Conservation (phyloP, 2,888 invertebrate species). For the Lasiommata megera region DNA sequence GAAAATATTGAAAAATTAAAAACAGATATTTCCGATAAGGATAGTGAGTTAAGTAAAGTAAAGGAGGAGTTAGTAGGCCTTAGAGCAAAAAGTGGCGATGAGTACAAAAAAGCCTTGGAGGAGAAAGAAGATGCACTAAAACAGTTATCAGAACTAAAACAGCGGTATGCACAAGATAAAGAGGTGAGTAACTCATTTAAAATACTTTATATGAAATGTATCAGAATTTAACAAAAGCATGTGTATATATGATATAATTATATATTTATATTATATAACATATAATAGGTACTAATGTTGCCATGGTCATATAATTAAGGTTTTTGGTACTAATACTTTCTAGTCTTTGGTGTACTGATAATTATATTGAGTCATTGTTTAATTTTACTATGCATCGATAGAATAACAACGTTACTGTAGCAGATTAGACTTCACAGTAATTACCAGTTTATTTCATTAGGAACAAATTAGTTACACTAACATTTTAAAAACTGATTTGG, state of each 20-base stretch:
- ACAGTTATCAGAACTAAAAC: constrained; percentile 55
- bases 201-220: constrained; percentile 9
- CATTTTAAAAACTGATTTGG: constrained; percentile 52
- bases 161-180: constrained; percentile 62
- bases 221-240: constrained; percentile 13
- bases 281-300: too few relatives aligned
- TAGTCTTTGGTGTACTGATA: too few relatives aligned
- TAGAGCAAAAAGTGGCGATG: constrained; percentile 62
- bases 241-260: constrained; percentile 12
- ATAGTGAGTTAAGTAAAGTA: constrained; percentile 56
- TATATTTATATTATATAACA: too few relatives aligned
- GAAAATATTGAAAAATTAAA: constrained; percentile 57
- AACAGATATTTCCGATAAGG: constrained; percentile 59
- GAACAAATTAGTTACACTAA: constrained; percentile 48
- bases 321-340: too few relatives aligned
- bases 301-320: too few relatives aligned
- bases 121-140: constrained; percentile 62
- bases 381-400: too few relatives aligned
- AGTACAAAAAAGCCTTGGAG: constrained; percentile 60
- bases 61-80: constrained; percentile 61
- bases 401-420: too few relatives aligned
- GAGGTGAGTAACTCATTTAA: constrained; percentile 56
- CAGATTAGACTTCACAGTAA: neutral
- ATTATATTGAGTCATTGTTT: too few relatives aligned
- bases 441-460: constrained; percentile 46